phyloP scores from a whole-genome alignment of 2,797 vertebrate genomes.

The Oreochromis grahami region DNA sequence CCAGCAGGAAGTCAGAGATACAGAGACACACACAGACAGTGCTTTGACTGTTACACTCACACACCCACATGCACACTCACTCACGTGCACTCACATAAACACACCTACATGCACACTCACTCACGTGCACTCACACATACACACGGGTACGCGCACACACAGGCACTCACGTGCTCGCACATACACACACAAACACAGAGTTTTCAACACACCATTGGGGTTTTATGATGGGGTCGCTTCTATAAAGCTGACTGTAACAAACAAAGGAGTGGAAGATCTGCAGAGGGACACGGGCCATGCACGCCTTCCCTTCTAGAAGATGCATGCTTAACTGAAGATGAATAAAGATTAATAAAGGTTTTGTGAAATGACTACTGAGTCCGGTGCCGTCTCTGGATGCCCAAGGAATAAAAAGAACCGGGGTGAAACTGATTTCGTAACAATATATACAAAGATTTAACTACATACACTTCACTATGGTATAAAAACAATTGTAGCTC shows the following conservation, averaged over 20 bases:
- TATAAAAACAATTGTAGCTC: not conserved
- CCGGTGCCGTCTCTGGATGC: not conserved
- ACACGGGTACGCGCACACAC: too few relatives aligned
- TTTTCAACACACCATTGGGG: not conserved
- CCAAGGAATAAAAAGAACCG: not conserved
- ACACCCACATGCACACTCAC: too few relatives aligned
- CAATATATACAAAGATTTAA: not conserved
- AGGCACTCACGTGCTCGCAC: fast-evolving
- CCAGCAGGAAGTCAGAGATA: too few relatives aligned
- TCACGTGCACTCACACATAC: too few relatives aligned
- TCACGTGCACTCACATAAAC: too few relatives aligned
- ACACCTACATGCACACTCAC: not conserved
- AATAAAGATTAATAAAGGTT: not conserved
- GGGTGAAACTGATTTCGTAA: not conserved
- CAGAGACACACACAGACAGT: too few relatives aligned
- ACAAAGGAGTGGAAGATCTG: not conserved
- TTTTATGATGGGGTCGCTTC: not conserved
- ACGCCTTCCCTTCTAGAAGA: not conserved
- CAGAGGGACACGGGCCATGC: not conserved
- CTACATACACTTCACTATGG: too few relatives aligned
- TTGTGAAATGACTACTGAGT: not conserved
- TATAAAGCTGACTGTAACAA: not conserved
- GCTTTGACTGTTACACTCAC: too few relatives aligned
- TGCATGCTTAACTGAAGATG: not conserved
- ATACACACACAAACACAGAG: not conserved